Percentiles rank a stretch among this genome's conserved stretches.
phyloP scores from a whole-genome alignment of 2,113 vertebrate genomes.

The Danio rerio region DNA sequence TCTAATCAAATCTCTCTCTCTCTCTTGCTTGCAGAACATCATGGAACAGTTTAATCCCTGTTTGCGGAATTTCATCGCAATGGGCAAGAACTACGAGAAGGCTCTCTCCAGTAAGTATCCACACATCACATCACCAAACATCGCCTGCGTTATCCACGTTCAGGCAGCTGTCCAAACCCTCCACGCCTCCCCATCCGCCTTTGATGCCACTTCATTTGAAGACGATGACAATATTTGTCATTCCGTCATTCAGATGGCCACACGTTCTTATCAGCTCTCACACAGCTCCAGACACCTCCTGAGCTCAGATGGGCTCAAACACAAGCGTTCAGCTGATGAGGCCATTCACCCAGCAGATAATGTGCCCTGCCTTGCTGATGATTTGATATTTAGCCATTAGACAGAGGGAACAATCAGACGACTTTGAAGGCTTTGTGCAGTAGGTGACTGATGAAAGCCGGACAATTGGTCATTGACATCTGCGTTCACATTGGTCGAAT shows the following conservation, averaged over 20 bases:
- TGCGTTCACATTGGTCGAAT: constrained; percentile 10
- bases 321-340: constrained; percentile 39
- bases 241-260: constrained; percentile 43
- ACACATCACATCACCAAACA: constrained; percentile 21
- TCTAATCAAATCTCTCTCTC: constrained; percentile 54
- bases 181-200: constrained; percentile 49
- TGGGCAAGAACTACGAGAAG: constrained; percentile 99
- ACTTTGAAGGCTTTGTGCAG: neutral
- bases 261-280: constrained; percentile 55
- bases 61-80: constrained; percentile 98
- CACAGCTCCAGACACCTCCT: constrained; percentile 51
- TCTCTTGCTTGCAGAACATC: constrained; percentile 83
- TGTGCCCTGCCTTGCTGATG: constrained; percentile 1
- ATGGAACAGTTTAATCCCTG: constrained; percentile 99
- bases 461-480: constrained; percentile 18
- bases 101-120: constrained; percentile 92
- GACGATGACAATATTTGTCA: constrained; percentile 56
- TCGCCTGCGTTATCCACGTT: constrained; percentile 31
- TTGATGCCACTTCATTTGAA: constrained; percentile 43
- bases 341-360: constrained; percentile 49
- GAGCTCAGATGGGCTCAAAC: constrained; percentile 40
- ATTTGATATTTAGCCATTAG: constrained; percentile 42
- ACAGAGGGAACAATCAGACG: neutral
- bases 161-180: constrained; percentile 63
- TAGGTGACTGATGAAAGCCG: constrained; percentile 29